phyloP scores from a whole-genome alignment of 2,888 invertebrate genomes.

The Myathropa florea region DNA sequence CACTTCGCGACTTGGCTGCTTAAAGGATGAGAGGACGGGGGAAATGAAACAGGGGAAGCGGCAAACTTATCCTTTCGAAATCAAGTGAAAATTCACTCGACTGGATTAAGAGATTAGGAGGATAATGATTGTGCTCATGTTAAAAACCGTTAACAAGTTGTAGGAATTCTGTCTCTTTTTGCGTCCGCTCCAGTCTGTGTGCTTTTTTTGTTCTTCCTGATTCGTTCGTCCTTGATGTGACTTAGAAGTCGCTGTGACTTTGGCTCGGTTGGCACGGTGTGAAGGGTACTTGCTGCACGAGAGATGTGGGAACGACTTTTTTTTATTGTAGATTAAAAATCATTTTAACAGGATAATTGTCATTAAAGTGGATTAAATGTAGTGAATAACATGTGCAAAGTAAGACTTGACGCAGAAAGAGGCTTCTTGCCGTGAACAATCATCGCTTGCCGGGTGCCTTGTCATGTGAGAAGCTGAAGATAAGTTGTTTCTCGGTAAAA shows the following conservation, averaged over 20 bases:
- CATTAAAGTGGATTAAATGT: constrained; percentile 64
- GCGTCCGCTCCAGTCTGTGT: neutral
- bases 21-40: constrained; percentile 3
- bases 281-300: constrained; percentile 36
- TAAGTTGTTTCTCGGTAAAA: neutral
- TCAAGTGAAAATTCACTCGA: constrained; percentile 79
- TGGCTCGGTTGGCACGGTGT: constrained; percentile 33
- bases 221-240: constrained; percentile 34
- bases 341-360: constrained; percentile 59
- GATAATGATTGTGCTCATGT: constrained; percentile 76
- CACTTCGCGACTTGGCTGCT: constrained; percentile 9
- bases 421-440: neutral
- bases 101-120: constrained; percentile 79
- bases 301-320: constrained; percentile 14
- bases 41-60: constrained; percentile 31
- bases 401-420: neutral
- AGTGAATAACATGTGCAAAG: constrained; percentile 34
- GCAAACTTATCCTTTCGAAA: constrained; percentile 74
- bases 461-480: constrained; percentile 9
- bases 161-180: constrained; percentile 27
- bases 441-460: neutral
- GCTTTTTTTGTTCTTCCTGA: constrained; percentile 12
- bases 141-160: constrained; percentile 69
- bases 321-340: constrained; percentile 52
- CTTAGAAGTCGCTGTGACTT: constrained; percentile 25